These are phyloP conservation scores for Chrysocyon brachyurus DNA, from an alignment of 2,797 vertebrate genomes.

Conservation along the genomic window DNA sequence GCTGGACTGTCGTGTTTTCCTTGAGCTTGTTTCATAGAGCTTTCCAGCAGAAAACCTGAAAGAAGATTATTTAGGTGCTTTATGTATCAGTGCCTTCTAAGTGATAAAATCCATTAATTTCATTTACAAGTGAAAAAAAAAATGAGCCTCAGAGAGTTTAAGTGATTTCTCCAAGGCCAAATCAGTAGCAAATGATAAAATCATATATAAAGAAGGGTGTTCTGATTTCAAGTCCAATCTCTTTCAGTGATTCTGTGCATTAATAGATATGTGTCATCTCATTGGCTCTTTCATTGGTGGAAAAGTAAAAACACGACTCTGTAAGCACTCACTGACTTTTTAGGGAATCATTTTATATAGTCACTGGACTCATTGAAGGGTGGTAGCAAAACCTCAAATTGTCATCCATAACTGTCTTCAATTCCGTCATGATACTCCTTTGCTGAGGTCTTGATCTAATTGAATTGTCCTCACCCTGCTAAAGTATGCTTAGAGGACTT, in stretches of 20 bases:
- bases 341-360: neutral
- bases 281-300: neutral
- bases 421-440: slow-evolving; percentile 64
- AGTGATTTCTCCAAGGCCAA: neutral
- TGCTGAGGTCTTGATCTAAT: slow-evolving; percentile 83
- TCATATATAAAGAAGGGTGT: neutral
- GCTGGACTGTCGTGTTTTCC: neutral
- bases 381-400: slow-evolving; percentile 62
- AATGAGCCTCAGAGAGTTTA: neutral
- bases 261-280: neutral
- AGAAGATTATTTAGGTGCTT: neutral
- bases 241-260: neutral
- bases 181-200: slow-evolving; percentile 43
- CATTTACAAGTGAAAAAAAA: slow-evolving; percentile 13
- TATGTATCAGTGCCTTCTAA: neutral
- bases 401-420: slow-evolving; percentile 73
- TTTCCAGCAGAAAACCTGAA: neutral
- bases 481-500: slow-evolving; percentile 79
- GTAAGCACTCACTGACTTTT: neutral
- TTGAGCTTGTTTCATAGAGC: neutral
- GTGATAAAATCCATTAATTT: neutral
- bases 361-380: slow-evolving; percentile 32
- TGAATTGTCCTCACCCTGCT: slow-evolving; percentile 84
- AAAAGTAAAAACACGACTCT: slow-evolving; percentile 14
- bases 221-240: slow-evolving; percentile 45